A percentile compares a stretch with the other conserved stretches of the same genome.
Evolutionary conservation across 2,888 invertebrate species (phyloP).

Genomic region (Anaspis maculata): DNA sequence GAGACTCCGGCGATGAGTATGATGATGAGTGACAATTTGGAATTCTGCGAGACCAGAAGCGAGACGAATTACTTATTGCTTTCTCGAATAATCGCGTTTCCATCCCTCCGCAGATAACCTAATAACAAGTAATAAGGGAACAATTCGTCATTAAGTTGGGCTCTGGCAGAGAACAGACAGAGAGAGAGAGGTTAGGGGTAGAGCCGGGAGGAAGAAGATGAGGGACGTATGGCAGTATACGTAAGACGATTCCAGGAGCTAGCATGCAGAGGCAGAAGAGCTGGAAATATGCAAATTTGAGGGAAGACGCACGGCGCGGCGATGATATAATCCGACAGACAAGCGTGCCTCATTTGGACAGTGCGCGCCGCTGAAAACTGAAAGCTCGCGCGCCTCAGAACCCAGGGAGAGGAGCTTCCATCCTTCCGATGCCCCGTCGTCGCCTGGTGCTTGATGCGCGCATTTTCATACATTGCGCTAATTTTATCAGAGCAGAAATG

Average conservation of each 20-base stretch:
- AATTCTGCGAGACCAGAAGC: too few species aligned
- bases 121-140: slow-evolving; percentile 30
- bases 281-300: slow-evolving; percentile 31
- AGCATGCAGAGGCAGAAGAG: slow-evolving; percentile 12
- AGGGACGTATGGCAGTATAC: slow-evolving; percentile 1
- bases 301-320: too few species aligned
- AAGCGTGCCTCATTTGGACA: slow-evolving; percentile 29
- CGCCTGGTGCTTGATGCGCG: slow-evolving; percentile 10
- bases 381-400: too few species aligned
- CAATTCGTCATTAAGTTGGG: slow-evolving; percentile 31
- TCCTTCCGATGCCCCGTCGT: slow-evolving; percentile 3
- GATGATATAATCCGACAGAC: slow-evolving; percentile 28
- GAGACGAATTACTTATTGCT: slow-evolving; percentile 20
- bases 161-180: too few species aligned
- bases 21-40: too few species aligned
- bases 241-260: slow-evolving; percentile 17
- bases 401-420: too few species aligned
- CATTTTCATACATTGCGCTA: slow-evolving; percentile 27
- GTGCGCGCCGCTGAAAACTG: slow-evolving; percentile 12
- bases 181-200: too few species aligned
- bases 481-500: slow-evolving; percentile 23
- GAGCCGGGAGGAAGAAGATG: too few species aligned
- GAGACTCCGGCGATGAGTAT: too few species aligned
- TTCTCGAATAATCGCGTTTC: slow-evolving; percentile 26
- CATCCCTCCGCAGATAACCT: slow-evolving; percentile 24